Percentiles rank a stretch among this genome's conserved stretches.
These are phyloP conservation scores for Conus betulinus DNA, from an alignment of 1,140 invertebrate species.

Conservation along the genomic window DNA sequence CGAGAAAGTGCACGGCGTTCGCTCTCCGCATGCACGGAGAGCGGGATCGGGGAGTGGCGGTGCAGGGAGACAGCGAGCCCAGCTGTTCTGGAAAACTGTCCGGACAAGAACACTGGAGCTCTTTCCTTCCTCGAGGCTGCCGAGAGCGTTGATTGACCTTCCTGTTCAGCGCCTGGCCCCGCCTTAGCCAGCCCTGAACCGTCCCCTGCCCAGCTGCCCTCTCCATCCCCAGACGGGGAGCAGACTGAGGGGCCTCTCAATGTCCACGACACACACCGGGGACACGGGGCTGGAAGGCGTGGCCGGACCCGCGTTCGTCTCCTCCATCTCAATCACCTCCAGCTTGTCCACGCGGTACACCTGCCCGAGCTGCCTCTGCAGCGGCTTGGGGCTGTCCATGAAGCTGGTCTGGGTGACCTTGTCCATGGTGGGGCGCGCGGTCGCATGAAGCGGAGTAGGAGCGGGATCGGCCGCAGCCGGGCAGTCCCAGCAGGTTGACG, in stretches of 20 bases:
- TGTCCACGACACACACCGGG: neutral
- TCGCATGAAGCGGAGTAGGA: neutral
- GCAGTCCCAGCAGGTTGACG: neutral
- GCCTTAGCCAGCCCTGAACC: neutral
- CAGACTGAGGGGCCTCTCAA: neutral
- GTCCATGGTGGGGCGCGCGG: conserved; percentile 22
- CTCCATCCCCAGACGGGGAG: neutral
- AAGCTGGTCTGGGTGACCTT: conserved; percentile 46
- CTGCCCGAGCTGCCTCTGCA: neutral
- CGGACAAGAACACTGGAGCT: neutral
- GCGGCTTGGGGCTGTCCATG: conserved; percentile 15
- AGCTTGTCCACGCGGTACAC: conserved; percentile 28
- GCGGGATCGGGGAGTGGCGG: neutral
- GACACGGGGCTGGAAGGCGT: neutral
- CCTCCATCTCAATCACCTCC: conserved; percentile 10
- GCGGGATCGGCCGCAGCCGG: neutral
- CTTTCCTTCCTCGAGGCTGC: neutral
- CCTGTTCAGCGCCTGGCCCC: neutral
- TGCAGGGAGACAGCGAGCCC: neutral
- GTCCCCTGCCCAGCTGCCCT: no score
- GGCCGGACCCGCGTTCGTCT: neutral
- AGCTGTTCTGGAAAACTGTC: conserved; percentile 3
- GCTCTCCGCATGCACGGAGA: neutral
- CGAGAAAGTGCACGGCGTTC: conserved; percentile 13
- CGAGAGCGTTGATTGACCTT: neutral